Evolutionary conservation across 2,113 vertebrate genomes (phyloP), one percentile per base, ranked within the genome.

Genomic region (Fregetta grallaria): DNA sequence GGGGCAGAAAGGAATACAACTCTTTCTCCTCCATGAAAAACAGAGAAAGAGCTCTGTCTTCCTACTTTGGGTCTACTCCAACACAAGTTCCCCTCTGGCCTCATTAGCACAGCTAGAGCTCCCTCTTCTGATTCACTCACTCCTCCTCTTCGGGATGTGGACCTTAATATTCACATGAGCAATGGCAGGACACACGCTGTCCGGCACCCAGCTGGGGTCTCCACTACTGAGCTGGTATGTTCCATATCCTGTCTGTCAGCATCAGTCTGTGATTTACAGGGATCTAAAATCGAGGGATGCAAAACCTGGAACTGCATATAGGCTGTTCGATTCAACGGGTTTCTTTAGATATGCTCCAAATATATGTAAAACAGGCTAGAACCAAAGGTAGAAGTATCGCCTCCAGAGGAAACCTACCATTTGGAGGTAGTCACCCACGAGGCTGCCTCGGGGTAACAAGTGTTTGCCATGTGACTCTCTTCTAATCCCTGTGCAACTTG

Each of bases 121-220:
- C 91, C 89, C 94, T 84, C 96, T 96, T 95, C 94, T 92, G 95
- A 94, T 92, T 66, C 42, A 30, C 32, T 92, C 25, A 49, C 58
- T 91, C 9, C 55, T 83, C 40, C 13, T 65, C 32, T 75, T 79
- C 0, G 0, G 29, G 23, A 26, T 63, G 18, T 50, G 70, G 22
- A 75, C 53, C 18, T 78, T 22, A 40, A 73, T 18, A 85, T 22
- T 68, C 63, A 32, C 45, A 32, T 3, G 29, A 88, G 29, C 30
- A 47, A 34, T 5, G 23, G 27, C 38, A 90, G 47, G 52, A 71
- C 68, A 50, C 20, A 32, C 0, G 0, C 13, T 91, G 66, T 44
- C 61, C 7, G 0, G 56, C 6, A 3, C 21, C 80, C 65, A 75
- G 55, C 14, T 92, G 84, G 26, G 32, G 7, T 44, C 63, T 88